A percentile compares a stretch with the other conserved stretches of the same genome.
These are phyloP conservation scores for Nanorana parkeri DNA, from an alignment of 2,113 vertebrate species.

Conservation along the genomic window DNA sequence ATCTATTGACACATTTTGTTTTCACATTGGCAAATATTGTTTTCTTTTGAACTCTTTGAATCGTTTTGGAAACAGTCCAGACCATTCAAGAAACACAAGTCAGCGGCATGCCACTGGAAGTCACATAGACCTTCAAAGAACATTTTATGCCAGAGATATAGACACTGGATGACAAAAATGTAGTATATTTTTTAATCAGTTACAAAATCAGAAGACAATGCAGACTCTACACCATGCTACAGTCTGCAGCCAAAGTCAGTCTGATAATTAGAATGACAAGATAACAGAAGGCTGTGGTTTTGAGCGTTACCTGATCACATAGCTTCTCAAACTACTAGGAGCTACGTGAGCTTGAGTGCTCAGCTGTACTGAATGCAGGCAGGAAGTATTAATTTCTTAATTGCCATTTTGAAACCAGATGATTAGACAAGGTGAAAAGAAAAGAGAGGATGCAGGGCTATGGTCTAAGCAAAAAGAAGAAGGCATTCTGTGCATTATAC, in stretches of 20 bases:
- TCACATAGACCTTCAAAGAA: conserved; percentile 20
- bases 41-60: background rate
- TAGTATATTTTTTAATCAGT: conserved; percentile 45
- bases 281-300: conserved; percentile 55
- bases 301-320: conserved; percentile 42
- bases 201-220: conserved; percentile 47
- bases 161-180: conserved; percentile 38
- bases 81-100: background rate
- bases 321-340: conserved; percentile 25
- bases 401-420: conserved; percentile 57
- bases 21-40: background rate
- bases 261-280: conserved; percentile 54
- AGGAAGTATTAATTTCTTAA: conserved; percentile 58
- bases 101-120: background rate
- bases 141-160: conserved; percentile 38
- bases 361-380: conserved; percentile 15
- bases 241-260: conserved; percentile 48
- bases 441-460: conserved; percentile 46
- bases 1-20: background rate
- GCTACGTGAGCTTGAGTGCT: conserved; percentile 42
- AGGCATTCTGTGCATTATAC: conserved; percentile 13
- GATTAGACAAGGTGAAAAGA: conserved; percentile 56
- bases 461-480: conserved; percentile 15
- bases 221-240: conserved; percentile 17
- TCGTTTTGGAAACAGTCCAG: conserved; percentile 29